These are phyloP conservation scores for Anabacerthia variegaticeps DNA, from an alignment of 2,797 vertebrate species.

Conservation along the genomic window DNA sequence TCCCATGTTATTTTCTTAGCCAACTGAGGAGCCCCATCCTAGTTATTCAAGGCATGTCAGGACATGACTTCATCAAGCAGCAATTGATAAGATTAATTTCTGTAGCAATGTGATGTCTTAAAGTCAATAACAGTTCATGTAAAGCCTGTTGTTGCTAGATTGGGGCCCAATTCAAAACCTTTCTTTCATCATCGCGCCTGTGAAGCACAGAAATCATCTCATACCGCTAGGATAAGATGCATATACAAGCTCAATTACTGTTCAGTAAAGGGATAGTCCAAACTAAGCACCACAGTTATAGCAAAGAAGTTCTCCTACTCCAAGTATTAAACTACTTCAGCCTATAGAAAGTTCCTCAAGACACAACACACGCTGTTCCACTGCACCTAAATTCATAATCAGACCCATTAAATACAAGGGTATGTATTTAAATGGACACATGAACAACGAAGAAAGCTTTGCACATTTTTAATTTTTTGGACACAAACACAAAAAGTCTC, in stretches of 20 bases:
- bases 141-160: background rate
- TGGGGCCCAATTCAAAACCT: background rate
- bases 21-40: background rate
- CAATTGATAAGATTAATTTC: background rate
- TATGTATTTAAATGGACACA: background rate
- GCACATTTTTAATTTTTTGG: background rate
- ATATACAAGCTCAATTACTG: background rate
- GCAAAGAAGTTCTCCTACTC: background rate
- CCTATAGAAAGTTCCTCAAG: background rate
- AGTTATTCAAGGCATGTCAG: background rate
- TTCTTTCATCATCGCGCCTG: background rate
- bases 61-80: background rate
- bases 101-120: background rate
- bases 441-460: background rate
- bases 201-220: background rate
- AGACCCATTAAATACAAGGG: background rate
- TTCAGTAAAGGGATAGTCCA: background rate
- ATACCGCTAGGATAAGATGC: background rate
- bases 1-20: background rate
- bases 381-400: background rate
- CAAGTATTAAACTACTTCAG: background rate
- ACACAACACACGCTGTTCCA: background rate
- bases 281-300: background rate
- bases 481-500: background rate
- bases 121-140: background rate